Percentiles rank a stretch among this genome's conserved stretches.
These are phyloP conservation scores for Spialia ferax DNA, from an alignment of 2,888 invertebrate genomes.

Conservation along the genomic window DNA sequence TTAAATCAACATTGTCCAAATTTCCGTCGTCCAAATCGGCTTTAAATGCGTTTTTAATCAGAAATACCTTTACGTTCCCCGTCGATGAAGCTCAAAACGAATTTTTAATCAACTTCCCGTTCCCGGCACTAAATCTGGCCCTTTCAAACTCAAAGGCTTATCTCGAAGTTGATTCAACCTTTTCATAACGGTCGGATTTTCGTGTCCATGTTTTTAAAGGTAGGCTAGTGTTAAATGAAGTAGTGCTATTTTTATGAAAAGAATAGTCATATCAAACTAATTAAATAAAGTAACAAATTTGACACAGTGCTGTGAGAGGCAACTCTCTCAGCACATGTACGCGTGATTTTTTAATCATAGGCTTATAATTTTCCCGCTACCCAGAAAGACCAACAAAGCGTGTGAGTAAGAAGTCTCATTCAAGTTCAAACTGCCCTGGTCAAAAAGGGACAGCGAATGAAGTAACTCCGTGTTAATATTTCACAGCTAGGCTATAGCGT, in stretches of 20 bases:
- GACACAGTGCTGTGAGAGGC: too few relatives aligned
- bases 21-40: neutral
- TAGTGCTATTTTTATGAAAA: neutral
- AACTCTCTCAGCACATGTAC: too few relatives aligned
- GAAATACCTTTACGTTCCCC: neutral
- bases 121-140: neutral
- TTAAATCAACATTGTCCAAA: neutral
- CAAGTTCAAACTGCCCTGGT: too few relatives aligned
- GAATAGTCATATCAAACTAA: too few relatives aligned
- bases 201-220: neutral
- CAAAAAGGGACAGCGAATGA: too few relatives aligned
- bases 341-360: too few relatives aligned
- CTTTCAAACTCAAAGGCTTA: slow-evolving; percentile 5
- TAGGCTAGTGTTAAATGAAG: neutral
- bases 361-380: too few relatives aligned
- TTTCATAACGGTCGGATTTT: slow-evolving; percentile 3
- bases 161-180: neutral
- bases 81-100: neutral
- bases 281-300: too few relatives aligned
- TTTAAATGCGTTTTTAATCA: slow-evolving; percentile 7
- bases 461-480: too few relatives aligned
- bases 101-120: slow-evolving; percentile 14
- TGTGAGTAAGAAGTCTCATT: too few relatives aligned
- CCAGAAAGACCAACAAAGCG: too few relatives aligned
- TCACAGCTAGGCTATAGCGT: too few relatives aligned